A percentile compares a stretch with the other conserved stretches of the same genome.
phyloP scores from a whole-genome alignment of 2,113 vertebrate genomes.

The Isurus oxyrinchus region DNA sequence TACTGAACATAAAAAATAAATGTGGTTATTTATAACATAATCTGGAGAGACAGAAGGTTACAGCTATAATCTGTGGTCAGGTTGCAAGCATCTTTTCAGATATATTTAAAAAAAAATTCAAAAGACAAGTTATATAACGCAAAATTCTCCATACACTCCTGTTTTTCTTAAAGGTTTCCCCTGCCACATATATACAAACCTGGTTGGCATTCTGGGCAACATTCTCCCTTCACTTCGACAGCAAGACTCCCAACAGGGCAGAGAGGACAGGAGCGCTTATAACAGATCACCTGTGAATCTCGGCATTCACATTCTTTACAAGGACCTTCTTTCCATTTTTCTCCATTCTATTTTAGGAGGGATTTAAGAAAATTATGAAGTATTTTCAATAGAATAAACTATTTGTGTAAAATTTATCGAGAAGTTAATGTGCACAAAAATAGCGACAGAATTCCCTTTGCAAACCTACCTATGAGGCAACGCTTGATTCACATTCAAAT shows the following conservation, averaged over 20 bases:
- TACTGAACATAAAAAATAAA: not conserved
- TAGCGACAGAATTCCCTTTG: not conserved
- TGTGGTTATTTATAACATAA: not conserved
- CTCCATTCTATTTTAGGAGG: slow-evolving; percentile 52
- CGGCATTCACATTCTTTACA: slow-evolving; percentile 75
- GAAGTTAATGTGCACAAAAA: not conserved
- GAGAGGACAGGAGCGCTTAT: slow-evolving; percentile 66
- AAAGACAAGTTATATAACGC: not conserved
- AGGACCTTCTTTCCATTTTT: slow-evolving; percentile 62
- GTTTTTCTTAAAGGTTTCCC: not conserved
- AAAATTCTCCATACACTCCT: not conserved
- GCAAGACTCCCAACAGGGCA: slow-evolving; percentile 66
- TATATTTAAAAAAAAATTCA: not conserved
- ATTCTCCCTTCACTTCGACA: slow-evolving; percentile 50
- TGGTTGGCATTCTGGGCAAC: slow-evolving; percentile 72
- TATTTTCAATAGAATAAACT: not conserved
- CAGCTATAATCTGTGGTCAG: not conserved
- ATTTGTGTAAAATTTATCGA: not conserved
- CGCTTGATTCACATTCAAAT: not conserved
- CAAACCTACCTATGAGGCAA: not conserved
- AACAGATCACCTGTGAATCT: slow-evolving; percentile 65
- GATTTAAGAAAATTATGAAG: not conserved
- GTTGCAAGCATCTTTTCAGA: not conserved
- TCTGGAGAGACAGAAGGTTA: not conserved
- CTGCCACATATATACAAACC: slow-evolving; percentile 55